A percentile compares a stretch with the other conserved stretches of the same genome.
These are phyloP conservation scores for Spongilla lacustris DNA, from an alignment of 37 sponge, comb jelly and placozoan species.

Conservation along the genomic window DNA sequence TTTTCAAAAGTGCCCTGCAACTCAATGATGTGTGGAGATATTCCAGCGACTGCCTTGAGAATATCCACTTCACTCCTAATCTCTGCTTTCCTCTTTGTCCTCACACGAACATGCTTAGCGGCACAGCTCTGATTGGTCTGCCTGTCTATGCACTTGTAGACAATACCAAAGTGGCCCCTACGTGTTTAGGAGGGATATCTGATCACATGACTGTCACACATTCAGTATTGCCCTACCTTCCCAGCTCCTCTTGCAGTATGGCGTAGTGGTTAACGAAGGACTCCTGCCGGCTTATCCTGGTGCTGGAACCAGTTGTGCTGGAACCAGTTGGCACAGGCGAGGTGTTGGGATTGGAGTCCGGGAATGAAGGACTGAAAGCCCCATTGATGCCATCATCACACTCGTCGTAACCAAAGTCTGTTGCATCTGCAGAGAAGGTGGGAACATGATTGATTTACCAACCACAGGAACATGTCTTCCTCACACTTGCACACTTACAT, in stretches of 20 bases:
- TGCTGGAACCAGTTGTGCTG: not conserved
- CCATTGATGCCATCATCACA: not conserved
- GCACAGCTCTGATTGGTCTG: constrained; percentile 18
- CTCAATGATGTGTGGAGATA: constrained; percentile 58
- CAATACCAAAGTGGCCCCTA: constrained; percentile 71
- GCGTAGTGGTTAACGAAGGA: constrained; percentile 42
- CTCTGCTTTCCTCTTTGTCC: constrained; percentile 21
- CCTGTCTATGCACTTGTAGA: constrained; percentile 52
- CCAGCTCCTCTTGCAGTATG: constrained; percentile 57
- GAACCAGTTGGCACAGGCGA: not conserved
- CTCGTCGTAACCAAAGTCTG: too few species aligned
- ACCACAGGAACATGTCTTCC: too few species aligned
- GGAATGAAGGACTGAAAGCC: not conserved
- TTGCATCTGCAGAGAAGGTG: too few species aligned
- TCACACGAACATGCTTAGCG: constrained; percentile 66
- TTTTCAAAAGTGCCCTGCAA: constrained; percentile 51
- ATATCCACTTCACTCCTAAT: constrained; percentile 50
- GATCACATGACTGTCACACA: not conserved
- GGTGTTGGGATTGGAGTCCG: not conserved
- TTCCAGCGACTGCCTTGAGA: constrained; percentile 19
- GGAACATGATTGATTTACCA: too few species aligned
- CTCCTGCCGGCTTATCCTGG: constrained; percentile 6
- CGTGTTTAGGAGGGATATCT: not conserved
- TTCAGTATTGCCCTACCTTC: constrained; percentile 21
- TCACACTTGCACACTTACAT: too few species aligned